Conservation (phyloP, 2,888 invertebrate genomes). For the Cephus pygmeus region DNA sequence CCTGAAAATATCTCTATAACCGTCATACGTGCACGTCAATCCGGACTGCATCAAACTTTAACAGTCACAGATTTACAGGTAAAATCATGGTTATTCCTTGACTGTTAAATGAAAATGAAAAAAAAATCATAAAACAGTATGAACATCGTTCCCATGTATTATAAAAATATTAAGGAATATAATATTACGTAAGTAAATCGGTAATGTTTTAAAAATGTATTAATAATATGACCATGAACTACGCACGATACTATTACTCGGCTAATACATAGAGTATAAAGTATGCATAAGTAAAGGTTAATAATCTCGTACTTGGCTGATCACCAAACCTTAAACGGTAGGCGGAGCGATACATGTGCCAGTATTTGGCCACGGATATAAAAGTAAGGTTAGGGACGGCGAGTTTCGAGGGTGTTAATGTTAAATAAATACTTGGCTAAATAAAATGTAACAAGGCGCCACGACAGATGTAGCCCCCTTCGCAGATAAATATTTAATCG, state of each 20-base stretch:
- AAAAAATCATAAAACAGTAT: background rate
- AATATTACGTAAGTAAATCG: background rate
- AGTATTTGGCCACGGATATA: conserved; percentile 41
- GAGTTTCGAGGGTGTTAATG: conserved; percentile 51
- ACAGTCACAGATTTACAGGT: background rate
- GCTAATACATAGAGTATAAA: background rate
- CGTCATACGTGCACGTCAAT: background rate
- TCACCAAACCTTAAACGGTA: conserved; percentile 41
- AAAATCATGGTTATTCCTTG: background rate
- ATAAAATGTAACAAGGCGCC: conserved; percentile 60
- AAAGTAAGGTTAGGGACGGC: conserved; percentile 19
- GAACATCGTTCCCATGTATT: background rate
- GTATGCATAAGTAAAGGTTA: conserved; percentile 28
- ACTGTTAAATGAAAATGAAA: background rate
- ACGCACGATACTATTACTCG: background rate
- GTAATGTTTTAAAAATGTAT: background rate
- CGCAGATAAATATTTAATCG: conserved; percentile 63
- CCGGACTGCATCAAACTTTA: background rate
- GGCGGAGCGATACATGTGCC: conserved; percentile 36
- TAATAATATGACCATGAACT: background rate
- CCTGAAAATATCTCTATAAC: background rate
- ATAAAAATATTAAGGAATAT: background rate
- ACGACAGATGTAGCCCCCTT: conserved; percentile 17
- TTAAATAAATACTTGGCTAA: conserved; percentile 61
- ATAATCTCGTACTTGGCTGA: conserved; percentile 49